These are phyloP conservation scores for Trilocha varians DNA, from an alignment of 2,888 invertebrate species.

Conservation along the genomic window DNA sequence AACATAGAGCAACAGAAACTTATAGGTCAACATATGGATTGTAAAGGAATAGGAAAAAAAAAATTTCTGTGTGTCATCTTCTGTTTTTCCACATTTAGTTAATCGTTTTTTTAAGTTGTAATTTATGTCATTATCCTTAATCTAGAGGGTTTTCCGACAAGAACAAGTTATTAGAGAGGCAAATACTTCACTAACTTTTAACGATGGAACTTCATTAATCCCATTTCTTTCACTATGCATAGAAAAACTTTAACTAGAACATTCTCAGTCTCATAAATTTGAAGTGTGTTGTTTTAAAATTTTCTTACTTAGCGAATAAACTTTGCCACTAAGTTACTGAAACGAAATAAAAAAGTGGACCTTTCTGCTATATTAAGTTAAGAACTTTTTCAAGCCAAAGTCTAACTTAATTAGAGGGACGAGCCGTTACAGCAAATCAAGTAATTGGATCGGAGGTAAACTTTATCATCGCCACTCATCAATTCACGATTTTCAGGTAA, in stretches of 20 bases:
- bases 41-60: too few relatives aligned
- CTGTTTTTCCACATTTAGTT: too few relatives aligned
- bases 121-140: too few relatives aligned
- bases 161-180: constrained; percentile 7
- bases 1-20: too few relatives aligned
- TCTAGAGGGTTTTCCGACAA: neutral
- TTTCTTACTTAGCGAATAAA: neutral
- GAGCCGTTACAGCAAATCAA: neutral
- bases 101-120: too few relatives aligned
- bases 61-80: too few relatives aligned
- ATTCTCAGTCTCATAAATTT: neutral
- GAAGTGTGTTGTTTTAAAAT: neutral
- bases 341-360: neutral
- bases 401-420: neutral
- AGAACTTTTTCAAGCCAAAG: neutral
- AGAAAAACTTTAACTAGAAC: neutral
- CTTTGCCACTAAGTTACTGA: neutral
- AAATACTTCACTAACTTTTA: constrained; percentile 32
- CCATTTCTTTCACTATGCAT: neutral
- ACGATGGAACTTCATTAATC: constrained; percentile 33
- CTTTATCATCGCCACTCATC: too few relatives aligned
- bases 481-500: too few relatives aligned
- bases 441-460: neutral
- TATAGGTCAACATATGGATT: too few relatives aligned
- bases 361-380: neutral